Conservation (phyloP, 1,140 invertebrate species). For the Tenebrio molitor region DNA sequence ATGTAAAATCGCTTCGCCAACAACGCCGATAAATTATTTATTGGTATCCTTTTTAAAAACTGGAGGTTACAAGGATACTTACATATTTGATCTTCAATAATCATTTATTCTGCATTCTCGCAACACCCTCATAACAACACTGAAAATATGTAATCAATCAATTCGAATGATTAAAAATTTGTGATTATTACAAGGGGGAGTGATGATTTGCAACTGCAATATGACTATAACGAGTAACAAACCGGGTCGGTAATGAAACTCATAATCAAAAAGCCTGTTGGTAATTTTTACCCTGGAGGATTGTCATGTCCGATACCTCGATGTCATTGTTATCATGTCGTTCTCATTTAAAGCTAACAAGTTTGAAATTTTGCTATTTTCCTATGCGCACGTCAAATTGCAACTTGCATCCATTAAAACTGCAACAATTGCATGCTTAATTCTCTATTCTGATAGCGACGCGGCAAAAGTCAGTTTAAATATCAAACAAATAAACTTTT, state of each 20-base stretch:
- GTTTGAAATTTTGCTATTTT: conserved; percentile 23
- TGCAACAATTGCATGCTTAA: neutral
- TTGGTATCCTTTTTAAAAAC: too few species aligned
- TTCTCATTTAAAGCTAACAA: conserved; percentile 34
- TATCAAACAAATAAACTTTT: too few species aligned
- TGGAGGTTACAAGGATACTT: too few species aligned
- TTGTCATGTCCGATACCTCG: conserved; percentile 22
- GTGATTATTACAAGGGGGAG: conserved; percentile 1
- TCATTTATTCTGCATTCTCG: neutral
- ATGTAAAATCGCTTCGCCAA: too few species aligned
- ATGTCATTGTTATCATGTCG: conserved; percentile 35
- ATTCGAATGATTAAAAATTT: neutral
- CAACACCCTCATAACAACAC: neutral
- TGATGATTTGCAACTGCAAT: conserved; percentile 24
- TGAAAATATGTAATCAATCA: conserved; percentile 25
- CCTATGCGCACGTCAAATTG: neutral
- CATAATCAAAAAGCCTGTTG: conserved; percentile 32
- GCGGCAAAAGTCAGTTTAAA: too few species aligned
- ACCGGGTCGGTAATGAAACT: conserved; percentile 29
- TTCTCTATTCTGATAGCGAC: neutral
- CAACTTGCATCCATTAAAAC: conserved; percentile 25
- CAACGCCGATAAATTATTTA: too few species aligned
- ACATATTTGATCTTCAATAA: too few species aligned
- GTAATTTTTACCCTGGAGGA: conserved; percentile 23
- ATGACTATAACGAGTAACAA: conserved; percentile 13